These are phyloP conservation scores for Prenolepis imparis DNA, from an alignment of 2,888 invertebrate species.

Conservation along the genomic window DNA sequence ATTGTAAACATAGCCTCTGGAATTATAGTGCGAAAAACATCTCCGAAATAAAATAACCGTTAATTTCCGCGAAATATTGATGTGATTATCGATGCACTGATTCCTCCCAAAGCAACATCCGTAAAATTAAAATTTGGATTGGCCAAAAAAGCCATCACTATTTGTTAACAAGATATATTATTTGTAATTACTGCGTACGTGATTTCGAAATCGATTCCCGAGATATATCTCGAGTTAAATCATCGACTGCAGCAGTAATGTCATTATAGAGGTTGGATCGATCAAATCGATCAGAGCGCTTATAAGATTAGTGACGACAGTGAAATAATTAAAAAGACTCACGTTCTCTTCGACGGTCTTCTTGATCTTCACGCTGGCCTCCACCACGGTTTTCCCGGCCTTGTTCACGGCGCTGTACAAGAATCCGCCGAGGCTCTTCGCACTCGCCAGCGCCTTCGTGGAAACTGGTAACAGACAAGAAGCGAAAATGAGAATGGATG, in stretches of 20 bases:
- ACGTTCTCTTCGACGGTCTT: constrained; percentile 98
- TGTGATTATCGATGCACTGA: not conserved
- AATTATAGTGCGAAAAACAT: not conserved
- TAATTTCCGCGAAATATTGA: not conserved
- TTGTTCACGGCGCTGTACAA: constrained; percentile 98
- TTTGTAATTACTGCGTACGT: not conserved
- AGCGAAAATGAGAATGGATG: constrained; percentile 46
- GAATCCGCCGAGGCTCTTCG: constrained; percentile 96
- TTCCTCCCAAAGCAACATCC: not conserved
- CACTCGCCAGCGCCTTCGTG: constrained; percentile 95
- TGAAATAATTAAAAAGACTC: constrained; percentile 84
- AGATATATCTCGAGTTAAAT: constrained; percentile 16
- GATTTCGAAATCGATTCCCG: not conserved
- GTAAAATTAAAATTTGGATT: not conserved
- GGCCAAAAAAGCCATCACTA: not conserved
- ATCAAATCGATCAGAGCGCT: not conserved
- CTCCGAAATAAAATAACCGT: not conserved
- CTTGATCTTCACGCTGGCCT: constrained; percentile 97
- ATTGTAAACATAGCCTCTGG: not conserved
- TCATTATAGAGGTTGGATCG: constrained; percentile 7
- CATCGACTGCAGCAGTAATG: too few relatives aligned
- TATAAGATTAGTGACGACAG: constrained; percentile 15
- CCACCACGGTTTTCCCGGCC: constrained; percentile 96
- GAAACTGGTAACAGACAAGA: constrained; percentile 89
- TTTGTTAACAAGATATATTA: not conserved